Conservation (phyloP, 2,113 vertebrate species). For the Cyphomyrus plagiostoma region DNA sequence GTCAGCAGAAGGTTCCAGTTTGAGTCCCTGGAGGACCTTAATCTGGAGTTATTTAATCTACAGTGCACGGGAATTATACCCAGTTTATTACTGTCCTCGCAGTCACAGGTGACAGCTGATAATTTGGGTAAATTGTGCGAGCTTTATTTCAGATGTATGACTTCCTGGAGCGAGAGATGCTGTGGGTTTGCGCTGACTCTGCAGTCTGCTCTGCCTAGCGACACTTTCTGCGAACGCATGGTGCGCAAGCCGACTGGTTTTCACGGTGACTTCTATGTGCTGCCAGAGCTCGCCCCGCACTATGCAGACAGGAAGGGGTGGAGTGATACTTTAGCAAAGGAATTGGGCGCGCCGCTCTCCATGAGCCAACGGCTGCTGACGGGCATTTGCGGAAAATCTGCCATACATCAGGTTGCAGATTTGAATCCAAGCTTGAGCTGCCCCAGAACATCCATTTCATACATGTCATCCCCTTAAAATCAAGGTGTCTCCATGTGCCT, state of each 20-base stretch:
- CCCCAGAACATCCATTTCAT: background rate
- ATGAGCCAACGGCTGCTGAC: background rate
- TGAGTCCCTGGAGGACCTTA: background rate
- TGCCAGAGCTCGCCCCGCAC: background rate
- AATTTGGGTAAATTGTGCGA: background rate
- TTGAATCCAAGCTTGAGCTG: background rate
- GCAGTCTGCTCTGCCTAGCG: background rate
- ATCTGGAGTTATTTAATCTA: background rate
- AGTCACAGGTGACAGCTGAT: background rate
- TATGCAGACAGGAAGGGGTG: background rate
- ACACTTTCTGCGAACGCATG: background rate
- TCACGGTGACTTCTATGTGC: slow-evolving; percentile 10
- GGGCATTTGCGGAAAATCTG: background rate
- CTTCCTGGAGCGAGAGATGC: background rate
- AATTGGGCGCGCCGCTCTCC: background rate
- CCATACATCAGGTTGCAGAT: background rate
- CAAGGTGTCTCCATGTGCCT: background rate
- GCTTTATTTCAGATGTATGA: background rate
- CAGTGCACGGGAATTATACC: background rate
- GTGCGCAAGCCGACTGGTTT: background rate
- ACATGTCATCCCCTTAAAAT: background rate
- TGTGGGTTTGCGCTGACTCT: background rate
- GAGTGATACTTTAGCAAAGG: background rate
- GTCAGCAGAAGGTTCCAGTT: slow-evolving; percentile 6
- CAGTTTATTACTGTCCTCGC: background rate